phyloP scores from a whole-genome alignment of 2,888 invertebrate genomes.

The Diogma glabrata region DNA sequence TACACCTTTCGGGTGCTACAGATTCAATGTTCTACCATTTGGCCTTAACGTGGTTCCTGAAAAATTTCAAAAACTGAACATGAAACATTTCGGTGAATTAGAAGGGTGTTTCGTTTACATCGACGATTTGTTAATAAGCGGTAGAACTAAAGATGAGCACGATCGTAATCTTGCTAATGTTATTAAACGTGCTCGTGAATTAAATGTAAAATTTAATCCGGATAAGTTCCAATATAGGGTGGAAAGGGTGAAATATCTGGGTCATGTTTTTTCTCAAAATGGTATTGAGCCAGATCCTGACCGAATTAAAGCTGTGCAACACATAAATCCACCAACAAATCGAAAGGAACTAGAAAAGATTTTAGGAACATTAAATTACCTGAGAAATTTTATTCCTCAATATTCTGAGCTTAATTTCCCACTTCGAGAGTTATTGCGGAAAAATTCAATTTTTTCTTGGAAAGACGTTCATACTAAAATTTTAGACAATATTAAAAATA shows the following conservation, averaged over 20 bases:
- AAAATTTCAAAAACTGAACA: no score
- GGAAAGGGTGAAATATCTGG: not conserved
- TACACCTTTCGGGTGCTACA: not conserved
- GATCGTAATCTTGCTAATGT: not conserved
- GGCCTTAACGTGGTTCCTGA: no score
- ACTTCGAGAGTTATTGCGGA: not conserved
- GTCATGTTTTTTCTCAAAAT: not conserved
- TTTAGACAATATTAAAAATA: no score
- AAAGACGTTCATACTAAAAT: no score
- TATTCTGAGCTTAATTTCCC: not conserved
- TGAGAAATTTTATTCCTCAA: not conserved
- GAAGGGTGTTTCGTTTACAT: no score
- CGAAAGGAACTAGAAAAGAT: not conserved
- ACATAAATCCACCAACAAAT: not conserved
- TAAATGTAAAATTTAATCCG: not conserved
- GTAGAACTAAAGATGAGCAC: no score
- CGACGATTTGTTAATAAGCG: no score
- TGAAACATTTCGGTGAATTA: no score
- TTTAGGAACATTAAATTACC: not conserved
- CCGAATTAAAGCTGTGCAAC: not conserved
- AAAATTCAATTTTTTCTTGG: no score
- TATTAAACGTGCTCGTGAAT: not conserved
- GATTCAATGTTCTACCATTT: not conserved
- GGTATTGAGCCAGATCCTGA: not conserved
- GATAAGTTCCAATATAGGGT: not conserved